Evolutionary conservation across 2,797 vertebrate species (phyloP), one percentile per base, ranked within the genome.

Genomic region (Pteropus rufus): DNA sequence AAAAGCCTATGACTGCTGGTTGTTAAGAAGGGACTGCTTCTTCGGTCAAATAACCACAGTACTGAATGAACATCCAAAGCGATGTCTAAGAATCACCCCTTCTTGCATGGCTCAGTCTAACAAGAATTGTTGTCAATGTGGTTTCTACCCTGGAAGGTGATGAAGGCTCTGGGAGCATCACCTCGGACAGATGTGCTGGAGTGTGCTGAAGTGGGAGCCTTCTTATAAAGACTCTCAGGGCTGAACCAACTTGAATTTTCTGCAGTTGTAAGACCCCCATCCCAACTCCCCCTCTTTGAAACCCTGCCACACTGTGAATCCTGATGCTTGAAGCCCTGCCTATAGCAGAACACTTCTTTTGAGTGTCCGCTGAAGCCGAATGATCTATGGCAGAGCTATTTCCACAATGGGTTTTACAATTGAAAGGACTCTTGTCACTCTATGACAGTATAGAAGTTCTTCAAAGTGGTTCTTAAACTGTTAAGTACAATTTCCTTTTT

Each of bases 11-110:
- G 2, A 87, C 15, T 34, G 65, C 89, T 73, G 75, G 70, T 49
- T 84, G 64, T 64, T 94, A 90, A 93, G 76, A 92, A 81, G 62
- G 84, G 34, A 93, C 36, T 21, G 31, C 56, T 58, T 67, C 89
- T 84, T 65, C 26, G 26, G 60, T 56, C 91, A 75, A 77, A 92
- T 7, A 72, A 39, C 52, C 90, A 26, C 36, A 44, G 19, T 23
- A 1, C 21, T 18, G 23, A 21, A 2, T 44, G 65, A 46, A 49
- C 34, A 65, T 44, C 65, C 60, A 67, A 41, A 52, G 67, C 31
- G 23, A 56, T 73, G 77, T 81, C 87, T 79, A 95, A 92, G 94
- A 85, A 31, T 77, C 44, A 85, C 73, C 76, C 46, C 15, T 41
- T 23, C 41, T 82, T 62, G 23, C 5, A 4, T 18, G 58, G 39